Conservation (phyloP, 37 sponge, comb jelly and placozoan species). For the Mnemiopsis leidyi region DNA sequence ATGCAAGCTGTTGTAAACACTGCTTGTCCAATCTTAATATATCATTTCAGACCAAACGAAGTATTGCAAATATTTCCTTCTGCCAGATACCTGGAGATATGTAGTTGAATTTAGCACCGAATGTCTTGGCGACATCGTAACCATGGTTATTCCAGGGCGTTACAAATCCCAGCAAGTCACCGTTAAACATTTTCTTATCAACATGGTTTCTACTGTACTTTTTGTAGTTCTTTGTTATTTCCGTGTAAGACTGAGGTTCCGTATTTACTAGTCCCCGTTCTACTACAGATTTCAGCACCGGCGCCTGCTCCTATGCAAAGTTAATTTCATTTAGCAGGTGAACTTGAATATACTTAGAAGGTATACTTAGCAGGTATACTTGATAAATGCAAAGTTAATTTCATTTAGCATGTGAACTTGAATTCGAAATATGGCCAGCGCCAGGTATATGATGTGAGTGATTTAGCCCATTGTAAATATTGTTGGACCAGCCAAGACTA, state of each 20-base stretch:
- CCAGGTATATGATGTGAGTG: too few species aligned
- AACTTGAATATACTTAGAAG: too few species aligned
- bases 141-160: constrained; percentile 93
- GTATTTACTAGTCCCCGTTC: constrained; percentile 23
- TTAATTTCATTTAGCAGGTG: not conserved
- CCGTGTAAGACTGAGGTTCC: not conserved
- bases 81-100: constrained; percentile 88
- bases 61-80: too few species aligned
- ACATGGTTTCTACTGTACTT: constrained; percentile 33
- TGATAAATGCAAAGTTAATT: too few species aligned
- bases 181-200: constrained; percentile 28
- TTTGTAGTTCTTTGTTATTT: constrained; percentile 29
- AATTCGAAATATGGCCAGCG: too few species aligned
- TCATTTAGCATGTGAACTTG: too few species aligned
- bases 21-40: too few species aligned
- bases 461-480: too few species aligned
- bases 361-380: too few species aligned
- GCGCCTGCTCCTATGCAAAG: not conserved
- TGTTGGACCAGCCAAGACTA: too few species aligned
- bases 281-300: not conserved
- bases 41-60: too few species aligned
- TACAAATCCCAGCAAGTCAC: constrained; percentile 34
- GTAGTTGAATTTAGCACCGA: constrained; percentile 87
- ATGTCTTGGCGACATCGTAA: constrained; percentile 88
- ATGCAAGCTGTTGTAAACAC: too few species aligned